These are phyloP conservation scores for Drosophila elegans DNA, from an alignment of 1,140 invertebrate genomes.

Conservation along the genomic window DNA sequence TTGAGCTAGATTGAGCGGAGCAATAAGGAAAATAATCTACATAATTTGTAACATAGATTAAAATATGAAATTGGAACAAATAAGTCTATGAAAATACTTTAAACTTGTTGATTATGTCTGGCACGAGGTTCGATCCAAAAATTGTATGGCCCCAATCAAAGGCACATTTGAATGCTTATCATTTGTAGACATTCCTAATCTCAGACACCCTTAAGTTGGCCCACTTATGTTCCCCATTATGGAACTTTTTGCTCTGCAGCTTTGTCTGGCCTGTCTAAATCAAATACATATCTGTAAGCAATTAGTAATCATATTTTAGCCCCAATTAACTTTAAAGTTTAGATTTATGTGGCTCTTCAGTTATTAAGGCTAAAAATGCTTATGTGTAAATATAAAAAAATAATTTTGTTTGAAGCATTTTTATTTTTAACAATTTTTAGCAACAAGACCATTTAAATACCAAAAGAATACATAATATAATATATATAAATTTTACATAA, in stretches of 20 bases:
- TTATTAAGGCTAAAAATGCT: too few species aligned
- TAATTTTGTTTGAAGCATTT: too few species aligned
- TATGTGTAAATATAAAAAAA: too few species aligned
- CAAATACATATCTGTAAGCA: conserved; percentile 7
- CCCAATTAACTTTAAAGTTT: neutral
- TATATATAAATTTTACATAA: too few species aligned
- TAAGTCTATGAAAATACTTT: too few species aligned
- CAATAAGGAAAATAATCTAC: neutral
- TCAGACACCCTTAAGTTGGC: neutral
- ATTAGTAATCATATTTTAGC: conserved; percentile 12
- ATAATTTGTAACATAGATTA: neutral
- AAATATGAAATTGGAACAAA: too few species aligned
- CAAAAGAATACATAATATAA: too few species aligned
- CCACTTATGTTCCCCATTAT: conserved; percentile 6
- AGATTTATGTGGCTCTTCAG: too few species aligned
- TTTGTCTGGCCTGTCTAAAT: neutral
- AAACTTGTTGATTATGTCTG: too few species aligned
- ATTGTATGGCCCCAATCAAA: neutral
- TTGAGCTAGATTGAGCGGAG: too few species aligned
- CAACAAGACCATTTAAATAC: too few species aligned
- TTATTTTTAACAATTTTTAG: too few species aligned
- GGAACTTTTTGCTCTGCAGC: conserved; percentile 9
- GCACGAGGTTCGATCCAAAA: neutral
- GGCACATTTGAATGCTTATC: conserved; percentile 15
- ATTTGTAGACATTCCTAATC: neutral